phyloP scores from a whole-genome alignment of 2,797 vertebrate species.

The Ceryle rudis region DNA sequence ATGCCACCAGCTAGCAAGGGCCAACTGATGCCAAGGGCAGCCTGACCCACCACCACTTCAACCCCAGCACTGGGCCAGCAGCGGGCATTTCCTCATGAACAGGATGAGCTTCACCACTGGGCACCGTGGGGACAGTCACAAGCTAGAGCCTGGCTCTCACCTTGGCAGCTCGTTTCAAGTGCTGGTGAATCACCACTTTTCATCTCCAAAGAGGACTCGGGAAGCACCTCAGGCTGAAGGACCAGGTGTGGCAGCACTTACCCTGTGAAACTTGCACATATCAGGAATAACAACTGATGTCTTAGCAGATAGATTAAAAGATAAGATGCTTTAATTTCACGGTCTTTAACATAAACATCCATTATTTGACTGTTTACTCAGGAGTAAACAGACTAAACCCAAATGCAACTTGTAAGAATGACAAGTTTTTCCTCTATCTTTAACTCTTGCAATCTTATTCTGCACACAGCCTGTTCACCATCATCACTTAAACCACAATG shows the following conservation, averaged over 20 bases:
- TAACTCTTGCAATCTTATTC: background rate
- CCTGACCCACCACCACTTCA: background rate
- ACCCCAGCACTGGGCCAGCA: background rate
- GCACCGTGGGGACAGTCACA: accelerated
- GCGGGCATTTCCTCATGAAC: accelerated
- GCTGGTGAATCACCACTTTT: background rate
- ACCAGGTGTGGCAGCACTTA: background rate
- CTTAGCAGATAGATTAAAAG: background rate
- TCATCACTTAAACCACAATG: background rate
- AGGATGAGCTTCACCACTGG: background rate
- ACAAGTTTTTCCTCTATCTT: background rate
- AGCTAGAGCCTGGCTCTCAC: background rate
- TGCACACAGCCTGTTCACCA: background rate
- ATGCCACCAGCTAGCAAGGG: background rate
- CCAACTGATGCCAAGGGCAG: background rate
- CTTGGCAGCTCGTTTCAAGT: accelerated
- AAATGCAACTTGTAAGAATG: slow-evolving; percentile 14
- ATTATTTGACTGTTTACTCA: background rate
- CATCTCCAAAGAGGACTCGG: background rate
- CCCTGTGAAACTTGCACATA: background rate
- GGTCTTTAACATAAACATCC: background rate
- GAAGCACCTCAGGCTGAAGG: background rate
- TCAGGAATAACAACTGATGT: background rate
- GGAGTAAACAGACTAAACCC: slow-evolving; percentile 10
- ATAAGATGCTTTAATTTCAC: slow-evolving; percentile 38